A percentile compares a stretch with the other conserved stretches of the same genome.
Evolutionary conservation across 2,797 vertebrate species (phyloP).

Genomic region (Scleropages formosus): DNA sequence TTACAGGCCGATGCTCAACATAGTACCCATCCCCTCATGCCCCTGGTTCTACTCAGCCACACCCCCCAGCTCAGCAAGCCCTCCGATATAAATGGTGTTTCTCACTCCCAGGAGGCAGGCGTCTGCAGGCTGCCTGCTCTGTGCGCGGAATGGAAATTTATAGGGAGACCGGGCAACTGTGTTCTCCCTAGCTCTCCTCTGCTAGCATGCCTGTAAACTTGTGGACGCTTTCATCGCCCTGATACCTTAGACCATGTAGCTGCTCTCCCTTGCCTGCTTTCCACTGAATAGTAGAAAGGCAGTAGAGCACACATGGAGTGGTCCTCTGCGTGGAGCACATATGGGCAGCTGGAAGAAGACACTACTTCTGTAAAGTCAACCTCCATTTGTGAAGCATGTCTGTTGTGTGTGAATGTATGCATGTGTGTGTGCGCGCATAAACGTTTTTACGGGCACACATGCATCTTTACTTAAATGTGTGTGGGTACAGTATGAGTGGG

Average conservation of each 20-base stretch:
- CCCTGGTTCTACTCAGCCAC: background rate
- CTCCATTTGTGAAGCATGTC: background rate
- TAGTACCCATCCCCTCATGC: background rate
- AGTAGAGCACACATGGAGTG: too few relatives aligned
- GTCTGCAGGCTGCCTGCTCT: too few relatives aligned
- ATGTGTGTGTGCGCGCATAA: background rate
- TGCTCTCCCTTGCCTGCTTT: background rate
- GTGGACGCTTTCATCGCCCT: too few relatives aligned
- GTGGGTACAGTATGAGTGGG: conserved; percentile 14
- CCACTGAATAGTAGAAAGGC: too few relatives aligned
- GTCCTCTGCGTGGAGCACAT: background rate
- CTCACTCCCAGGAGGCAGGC: background rate
- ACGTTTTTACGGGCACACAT: background rate
- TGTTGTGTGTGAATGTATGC: conserved; percentile 9
- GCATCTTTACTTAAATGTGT: background rate
- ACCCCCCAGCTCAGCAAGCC: background rate
- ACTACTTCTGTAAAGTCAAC: background rate
- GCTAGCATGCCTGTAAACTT: too few relatives aligned
- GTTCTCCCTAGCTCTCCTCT: too few relatives aligned
- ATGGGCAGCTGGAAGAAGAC: background rate
- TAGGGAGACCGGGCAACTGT: conserved; percentile 7
- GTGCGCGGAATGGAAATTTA: conserved; percentile 12
- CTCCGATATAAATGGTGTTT: background rate
- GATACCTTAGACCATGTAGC: too few relatives aligned
- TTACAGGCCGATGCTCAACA: background rate